A percentile compares a stretch with the other conserved stretches of the same genome.
Evolutionary conservation across 2,113 vertebrate species (phyloP).

Genomic region (Myocastor coypus): DNA sequence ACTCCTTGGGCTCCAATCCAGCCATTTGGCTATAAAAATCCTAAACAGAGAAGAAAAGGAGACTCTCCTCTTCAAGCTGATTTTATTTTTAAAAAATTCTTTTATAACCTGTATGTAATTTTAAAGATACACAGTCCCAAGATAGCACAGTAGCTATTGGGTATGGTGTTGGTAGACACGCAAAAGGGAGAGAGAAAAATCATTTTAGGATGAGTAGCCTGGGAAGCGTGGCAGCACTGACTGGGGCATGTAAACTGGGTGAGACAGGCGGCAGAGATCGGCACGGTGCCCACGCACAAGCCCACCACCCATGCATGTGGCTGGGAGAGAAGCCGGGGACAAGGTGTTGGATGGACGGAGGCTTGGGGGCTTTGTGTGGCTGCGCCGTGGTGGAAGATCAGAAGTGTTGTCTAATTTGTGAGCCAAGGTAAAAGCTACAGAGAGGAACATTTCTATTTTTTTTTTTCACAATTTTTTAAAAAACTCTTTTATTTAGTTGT

Average conservation of each 20-base stretch:
- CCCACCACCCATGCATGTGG: background rate
- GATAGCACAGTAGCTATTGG: background rate
- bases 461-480: no score
- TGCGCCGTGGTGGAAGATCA: background rate
- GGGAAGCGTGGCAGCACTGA: no score
- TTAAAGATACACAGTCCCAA: background rate
- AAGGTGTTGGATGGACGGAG: background rate
- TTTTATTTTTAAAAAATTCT: background rate
- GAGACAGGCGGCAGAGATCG: background rate
- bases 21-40: background rate
- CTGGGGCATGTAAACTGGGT: background rate
- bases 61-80: background rate
- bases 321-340: background rate
- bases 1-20: no score
- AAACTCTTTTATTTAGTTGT: no score
- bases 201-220: background rate
- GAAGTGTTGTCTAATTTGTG: background rate
- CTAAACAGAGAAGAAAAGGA: background rate
- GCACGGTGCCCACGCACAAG: rapidly evolving
- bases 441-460: no score
- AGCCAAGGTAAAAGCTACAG: background rate
- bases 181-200: background rate
- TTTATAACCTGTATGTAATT: background rate
- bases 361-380: background rate
- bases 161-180: background rate